Conservation (phyloP, 2,888 invertebrate genomes). For the Willowsia nigromaculata region DNA sequence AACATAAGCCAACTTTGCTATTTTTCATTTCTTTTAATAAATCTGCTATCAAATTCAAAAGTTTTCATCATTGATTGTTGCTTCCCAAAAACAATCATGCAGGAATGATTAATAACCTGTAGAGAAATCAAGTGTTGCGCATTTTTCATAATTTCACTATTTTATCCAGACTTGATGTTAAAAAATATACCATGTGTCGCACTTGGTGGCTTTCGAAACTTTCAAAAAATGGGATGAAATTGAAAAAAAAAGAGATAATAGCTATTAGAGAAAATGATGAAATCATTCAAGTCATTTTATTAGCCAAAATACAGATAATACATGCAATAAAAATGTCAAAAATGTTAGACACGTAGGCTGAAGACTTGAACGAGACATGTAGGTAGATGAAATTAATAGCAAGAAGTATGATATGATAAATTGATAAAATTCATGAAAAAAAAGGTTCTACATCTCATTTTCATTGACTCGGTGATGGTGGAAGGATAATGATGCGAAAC, state of each 20-base stretch:
- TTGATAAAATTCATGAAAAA: background rate
- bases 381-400: background rate
- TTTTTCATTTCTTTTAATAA: constrained; percentile 57
- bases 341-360: background rate
- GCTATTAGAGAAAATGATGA: background rate
- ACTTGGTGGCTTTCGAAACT: too few relatives aligned
- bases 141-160: too few relatives aligned
- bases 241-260: background rate
- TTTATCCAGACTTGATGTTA: too few relatives aligned
- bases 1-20: constrained; percentile 6
- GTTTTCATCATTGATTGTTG: constrained; percentile 16
- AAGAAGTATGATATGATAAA: background rate
- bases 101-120: background rate
- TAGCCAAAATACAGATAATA: background rate
- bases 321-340: background rate
- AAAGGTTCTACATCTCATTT: background rate
- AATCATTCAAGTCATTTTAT: background rate
- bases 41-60: constrained; percentile 45
- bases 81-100: background rate
- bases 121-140: background rate
- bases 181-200: too few relatives aligned
- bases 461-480: background rate
- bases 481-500: background rate
- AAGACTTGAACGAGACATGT: background rate
- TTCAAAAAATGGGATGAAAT: background rate